These are phyloP conservation scores for Chymomyza amoena DNA, from an alignment of 2,888 invertebrate genomes.

Conservation along the genomic window DNA sequence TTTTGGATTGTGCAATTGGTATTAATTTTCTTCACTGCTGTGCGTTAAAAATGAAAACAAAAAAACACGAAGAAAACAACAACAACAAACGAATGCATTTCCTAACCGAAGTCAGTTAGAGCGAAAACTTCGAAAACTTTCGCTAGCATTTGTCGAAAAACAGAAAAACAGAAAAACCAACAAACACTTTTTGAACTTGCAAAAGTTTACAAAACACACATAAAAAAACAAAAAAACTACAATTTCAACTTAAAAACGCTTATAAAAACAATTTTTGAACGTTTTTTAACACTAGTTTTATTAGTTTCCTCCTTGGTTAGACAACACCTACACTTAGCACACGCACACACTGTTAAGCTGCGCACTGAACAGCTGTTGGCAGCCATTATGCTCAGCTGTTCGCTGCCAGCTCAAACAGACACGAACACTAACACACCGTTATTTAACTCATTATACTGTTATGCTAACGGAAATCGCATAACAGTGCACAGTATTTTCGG, in stretches of 20 bases:
- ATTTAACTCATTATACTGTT: constrained; percentile 41
- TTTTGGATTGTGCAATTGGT: constrained; percentile 70
- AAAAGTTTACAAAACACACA: constrained; percentile 35
- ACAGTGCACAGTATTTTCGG: constrained; percentile 43
- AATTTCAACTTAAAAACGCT: constrained; percentile 74
- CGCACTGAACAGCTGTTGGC: constrained; percentile 46
- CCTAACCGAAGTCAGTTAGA: constrained; percentile 30
- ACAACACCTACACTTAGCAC: constrained; percentile 10
- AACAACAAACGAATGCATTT: constrained; percentile 56
- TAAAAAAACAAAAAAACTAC: constrained; percentile 46
- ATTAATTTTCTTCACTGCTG: constrained; percentile 71
- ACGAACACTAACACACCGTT: constrained; percentile 49
- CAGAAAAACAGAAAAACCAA: constrained; percentile 12
- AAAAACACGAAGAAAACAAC: too few species aligned
- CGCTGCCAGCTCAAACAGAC: constrained; percentile 4
- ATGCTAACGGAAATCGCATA: constrained; percentile 66
- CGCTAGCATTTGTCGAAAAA: constrained; percentile 58
- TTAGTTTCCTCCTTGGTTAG: constrained; percentile 50
- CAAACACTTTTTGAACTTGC: constrained; percentile 43
- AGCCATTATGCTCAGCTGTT: constrained; percentile 31
- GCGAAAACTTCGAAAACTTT: constrained; percentile 57
- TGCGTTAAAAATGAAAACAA: constrained; percentile 38
- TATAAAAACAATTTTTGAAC: constrained; percentile 68
- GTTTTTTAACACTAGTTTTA: constrained; percentile 64
- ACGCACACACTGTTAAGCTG: neutral